Percentiles rank a stretch among this genome's conserved stretches.
Evolutionary conservation across 64 coral and sea anemone genomes (phyloP).

Genomic region (Astreopora myriophthalma): DNA sequence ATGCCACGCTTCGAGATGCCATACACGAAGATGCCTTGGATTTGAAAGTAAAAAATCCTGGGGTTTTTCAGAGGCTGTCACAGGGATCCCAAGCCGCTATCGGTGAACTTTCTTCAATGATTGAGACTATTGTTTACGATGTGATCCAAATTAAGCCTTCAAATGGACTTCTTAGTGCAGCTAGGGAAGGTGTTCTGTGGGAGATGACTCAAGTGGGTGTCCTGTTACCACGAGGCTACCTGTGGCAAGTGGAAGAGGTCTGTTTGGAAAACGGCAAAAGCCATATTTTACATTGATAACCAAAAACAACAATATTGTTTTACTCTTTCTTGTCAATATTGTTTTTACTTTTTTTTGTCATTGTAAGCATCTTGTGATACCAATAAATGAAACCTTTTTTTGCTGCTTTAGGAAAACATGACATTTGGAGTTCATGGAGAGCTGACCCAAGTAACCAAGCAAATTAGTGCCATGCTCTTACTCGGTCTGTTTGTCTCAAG

Average conservation of each 20-base stretch:
- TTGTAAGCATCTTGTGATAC: too few species aligned
- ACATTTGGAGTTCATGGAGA: constrained; percentile 53
- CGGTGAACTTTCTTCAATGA: constrained; percentile 62
- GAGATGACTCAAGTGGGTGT: constrained; percentile 59
- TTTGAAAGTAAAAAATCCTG: constrained; percentile 72
- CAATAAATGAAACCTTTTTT: background rate
- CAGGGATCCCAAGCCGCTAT: constrained; percentile 59
- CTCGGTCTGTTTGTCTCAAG: constrained; percentile 86
- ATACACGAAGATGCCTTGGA: constrained; percentile 64
- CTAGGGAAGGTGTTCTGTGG: constrained; percentile 78
- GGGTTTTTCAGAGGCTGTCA: constrained; percentile 76
- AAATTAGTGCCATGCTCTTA: constrained; percentile 22
- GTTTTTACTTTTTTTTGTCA: background rate
- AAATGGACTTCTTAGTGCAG: constrained; percentile 52
- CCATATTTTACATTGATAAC: too few species aligned
- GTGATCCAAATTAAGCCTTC: constrained; percentile 48
- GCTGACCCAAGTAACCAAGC: constrained; percentile 21
- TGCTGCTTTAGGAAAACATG: constrained; percentile 42
- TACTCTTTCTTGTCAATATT: background rate
- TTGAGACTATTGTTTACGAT: constrained; percentile 72
- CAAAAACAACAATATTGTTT: too few species aligned
- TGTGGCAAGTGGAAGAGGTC: constrained; percentile 92
- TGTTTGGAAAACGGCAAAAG: background rate
- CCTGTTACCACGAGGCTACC: constrained; percentile 49
- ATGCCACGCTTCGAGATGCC: constrained; percentile 36